Evolutionary conservation across 2,888 invertebrate species (phyloP), one percentile per base, ranked within the genome.

Genomic region (Agriotes lineatus): DNA sequence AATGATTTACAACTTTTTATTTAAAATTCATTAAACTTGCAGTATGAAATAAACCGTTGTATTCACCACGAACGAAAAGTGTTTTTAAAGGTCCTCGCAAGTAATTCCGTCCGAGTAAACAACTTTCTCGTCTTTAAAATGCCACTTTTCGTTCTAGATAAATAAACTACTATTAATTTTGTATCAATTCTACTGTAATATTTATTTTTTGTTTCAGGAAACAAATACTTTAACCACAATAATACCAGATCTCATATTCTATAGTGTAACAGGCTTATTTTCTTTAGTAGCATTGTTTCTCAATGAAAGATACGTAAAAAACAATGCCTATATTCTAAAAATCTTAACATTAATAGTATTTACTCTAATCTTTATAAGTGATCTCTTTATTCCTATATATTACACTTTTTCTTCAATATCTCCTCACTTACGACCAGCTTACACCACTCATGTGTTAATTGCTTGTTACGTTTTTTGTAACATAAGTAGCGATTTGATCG

Each of bases 391-490:
- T 10, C 90, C 91, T 20, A 85, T 92, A 59, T 92, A 88, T 80
- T 90, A 91, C 76, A 56, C 72, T 60, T 10, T 70, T 6, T 16
- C 52, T 7, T 85, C 86, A 0, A 82, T 85, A 10, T 85, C 85
- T 71, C 87, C 79, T 10, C 76, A 84, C 1, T 82, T 90, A 0
- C 87, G 92, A 61, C 93, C 93, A 14, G 90, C 91, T 0, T 93
- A 92, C 78, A 87, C 90, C 1, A 90, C 91, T 0, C 90, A 92
- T 82, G 88, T 92, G 0, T 86, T 96, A 1, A 87, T 96, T 57
- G 91, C 93, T 0, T 90, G 93, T 71, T 95, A 96, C 82, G 90
- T 95, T 72, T 95, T 96, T 83, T 86, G 96, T 74, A 95, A 95
- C 0, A 87, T 96, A 78, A 89, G 92, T 18, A 90, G 91, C 79